These are phyloP conservation scores for Sterrhoptilus dennistouni DNA, from an alignment of 2,113 vertebrate genomes.

Conservation along the genomic window DNA sequence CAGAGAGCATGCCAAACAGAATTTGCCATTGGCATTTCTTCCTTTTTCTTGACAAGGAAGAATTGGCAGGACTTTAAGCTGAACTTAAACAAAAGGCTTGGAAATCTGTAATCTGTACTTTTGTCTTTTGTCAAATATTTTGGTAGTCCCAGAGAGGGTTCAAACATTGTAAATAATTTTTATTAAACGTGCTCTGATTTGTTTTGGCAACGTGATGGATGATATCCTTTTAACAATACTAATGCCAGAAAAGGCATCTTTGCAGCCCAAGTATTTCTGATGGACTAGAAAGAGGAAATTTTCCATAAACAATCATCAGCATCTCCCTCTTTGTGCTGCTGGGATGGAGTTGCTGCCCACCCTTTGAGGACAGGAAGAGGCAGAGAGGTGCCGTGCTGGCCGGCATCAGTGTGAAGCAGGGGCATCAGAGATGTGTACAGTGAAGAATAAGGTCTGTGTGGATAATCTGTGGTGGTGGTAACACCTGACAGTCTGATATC, in stretches of 20 bases:
- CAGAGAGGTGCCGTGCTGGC: accelerated
- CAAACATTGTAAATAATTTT: not conserved
- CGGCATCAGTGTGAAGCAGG: not conserved
- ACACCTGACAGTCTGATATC: not conserved
- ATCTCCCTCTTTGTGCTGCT: not conserved
- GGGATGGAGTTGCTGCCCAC: not conserved
- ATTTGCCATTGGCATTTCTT: not conserved
- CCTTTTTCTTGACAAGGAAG: not conserved
- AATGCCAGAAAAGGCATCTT: not conserved
- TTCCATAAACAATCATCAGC: not conserved
- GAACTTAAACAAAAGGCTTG: not conserved
- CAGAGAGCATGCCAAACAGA: not conserved
- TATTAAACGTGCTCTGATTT: not conserved
- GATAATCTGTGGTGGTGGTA: not conserved
- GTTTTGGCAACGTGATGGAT: not conserved
- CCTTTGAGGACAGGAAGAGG: not conserved
- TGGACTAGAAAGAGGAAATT: not conserved
- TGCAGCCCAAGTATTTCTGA: not conserved
- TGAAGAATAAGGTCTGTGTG: not conserved
- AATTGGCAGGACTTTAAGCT: not conserved
- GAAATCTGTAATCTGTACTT: not conserved
- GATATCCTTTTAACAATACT: not conserved
- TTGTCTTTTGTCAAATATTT: not conserved
- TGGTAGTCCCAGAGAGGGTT: not conserved
- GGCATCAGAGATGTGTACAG: not conserved